Percentiles rank a stretch among this genome's conserved stretches.
Evolutionary conservation across 2,797 vertebrate genomes (phyloP).

Genomic region (Arnoldichthys spilopterus): DNA sequence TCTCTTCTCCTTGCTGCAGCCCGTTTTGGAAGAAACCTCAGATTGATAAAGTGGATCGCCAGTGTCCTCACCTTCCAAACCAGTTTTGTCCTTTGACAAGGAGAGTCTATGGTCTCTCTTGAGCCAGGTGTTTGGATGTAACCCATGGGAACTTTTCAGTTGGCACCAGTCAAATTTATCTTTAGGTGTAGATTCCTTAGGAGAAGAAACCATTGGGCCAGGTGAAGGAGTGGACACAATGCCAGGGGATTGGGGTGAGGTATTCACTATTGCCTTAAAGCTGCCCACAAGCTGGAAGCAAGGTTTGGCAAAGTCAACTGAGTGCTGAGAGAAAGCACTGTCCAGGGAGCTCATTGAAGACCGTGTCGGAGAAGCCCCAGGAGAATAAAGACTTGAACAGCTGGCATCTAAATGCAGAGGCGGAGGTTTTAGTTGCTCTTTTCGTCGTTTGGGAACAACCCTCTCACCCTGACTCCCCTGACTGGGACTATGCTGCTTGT

Average conservation of each 20-base stretch:
- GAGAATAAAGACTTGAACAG: constrained; percentile 89
- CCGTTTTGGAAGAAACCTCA: not conserved
- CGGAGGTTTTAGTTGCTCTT: constrained; percentile 70
- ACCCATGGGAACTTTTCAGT: constrained; percentile 70
- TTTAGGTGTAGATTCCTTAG: constrained; percentile 64
- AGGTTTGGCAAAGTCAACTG: constrained; percentile 81
- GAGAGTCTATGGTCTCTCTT: constrained; percentile 78
- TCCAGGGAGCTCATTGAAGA: constrained; percentile 92
- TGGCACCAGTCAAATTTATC: constrained; percentile 61
- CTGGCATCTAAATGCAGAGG: constrained; percentile 84
- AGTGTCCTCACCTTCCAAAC: constrained; percentile 65
- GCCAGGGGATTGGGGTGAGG: constrained; percentile 58
- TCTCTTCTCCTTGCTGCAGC: constrained; percentile 25
- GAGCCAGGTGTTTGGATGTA: constrained; percentile 84
- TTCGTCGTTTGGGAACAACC: constrained; percentile 62
- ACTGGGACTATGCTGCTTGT: constrained; percentile 60
- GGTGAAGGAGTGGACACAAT: constrained; percentile 58
- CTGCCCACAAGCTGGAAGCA: constrained; percentile 64
- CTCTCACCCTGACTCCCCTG: constrained; percentile 64
- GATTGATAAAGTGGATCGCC: constrained; percentile 34
- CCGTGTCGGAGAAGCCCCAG: constrained; percentile 87
- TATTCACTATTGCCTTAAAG: constrained; percentile 65
- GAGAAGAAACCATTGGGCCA: constrained; percentile 59
- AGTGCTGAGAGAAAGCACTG: constrained; percentile 92
- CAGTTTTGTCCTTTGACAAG: constrained; percentile 69